A percentile compares a stretch with the other conserved stretches of the same genome.
Conservation (phyloP, 2,888 invertebrate genomes). For the Flexamia atlantica region DNA sequence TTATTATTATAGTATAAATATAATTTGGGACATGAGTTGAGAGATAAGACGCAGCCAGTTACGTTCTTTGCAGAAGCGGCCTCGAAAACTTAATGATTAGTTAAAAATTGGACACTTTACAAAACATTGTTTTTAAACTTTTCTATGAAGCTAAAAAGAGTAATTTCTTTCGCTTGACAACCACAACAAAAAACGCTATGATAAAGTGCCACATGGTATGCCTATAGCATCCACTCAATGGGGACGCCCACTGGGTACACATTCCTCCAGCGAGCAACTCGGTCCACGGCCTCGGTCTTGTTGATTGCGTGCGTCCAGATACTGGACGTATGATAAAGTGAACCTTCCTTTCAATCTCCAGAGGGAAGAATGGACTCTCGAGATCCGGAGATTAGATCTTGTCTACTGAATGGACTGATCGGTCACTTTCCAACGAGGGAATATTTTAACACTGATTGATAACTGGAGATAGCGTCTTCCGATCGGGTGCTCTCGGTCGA, state of each 20-base stretch:
- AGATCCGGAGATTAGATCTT: constrained; percentile 16
- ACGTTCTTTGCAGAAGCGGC: no score
- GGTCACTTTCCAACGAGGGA: constrained; percentile 18
- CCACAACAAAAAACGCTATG: no score
- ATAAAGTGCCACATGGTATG: no score
- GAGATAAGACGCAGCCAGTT: no score
- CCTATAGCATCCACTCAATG: background rate
- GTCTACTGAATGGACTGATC: constrained; percentile 13
- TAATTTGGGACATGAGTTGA: no score
- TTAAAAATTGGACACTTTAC: no score
- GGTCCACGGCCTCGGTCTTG: background rate
- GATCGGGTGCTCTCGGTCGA: background rate
- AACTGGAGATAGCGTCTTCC: constrained; percentile 25
- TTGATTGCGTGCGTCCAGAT: constrained; percentile 26
- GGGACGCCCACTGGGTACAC: background rate
- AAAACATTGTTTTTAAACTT: no score
- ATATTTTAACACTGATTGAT: constrained; percentile 32
- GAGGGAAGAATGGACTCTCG: constrained; percentile 15
- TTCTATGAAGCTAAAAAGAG: no score
- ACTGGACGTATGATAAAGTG: constrained; percentile 12
- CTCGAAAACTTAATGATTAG: no score
- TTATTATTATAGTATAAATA: no score
- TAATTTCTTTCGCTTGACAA: no score
- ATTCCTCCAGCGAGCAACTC: background rate
- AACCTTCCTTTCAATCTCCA: constrained; percentile 17